Conservation (phyloP, 2,888 invertebrate species). For the Margaritifera margaritifera region DNA sequence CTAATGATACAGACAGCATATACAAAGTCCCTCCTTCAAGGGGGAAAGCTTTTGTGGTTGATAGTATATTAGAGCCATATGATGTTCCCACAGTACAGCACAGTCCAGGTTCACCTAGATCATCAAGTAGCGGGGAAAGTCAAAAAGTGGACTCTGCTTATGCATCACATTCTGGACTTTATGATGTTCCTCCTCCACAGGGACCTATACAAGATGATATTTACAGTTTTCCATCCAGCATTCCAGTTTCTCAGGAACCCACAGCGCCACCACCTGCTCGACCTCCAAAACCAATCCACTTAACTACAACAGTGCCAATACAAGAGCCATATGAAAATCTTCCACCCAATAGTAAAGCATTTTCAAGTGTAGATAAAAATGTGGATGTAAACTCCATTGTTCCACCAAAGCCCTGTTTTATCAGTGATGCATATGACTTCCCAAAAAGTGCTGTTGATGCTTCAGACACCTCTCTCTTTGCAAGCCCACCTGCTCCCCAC, state of each 20-base stretch:
- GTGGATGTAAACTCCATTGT: conserved; percentile 47
- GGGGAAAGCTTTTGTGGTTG: too few relatives aligned
- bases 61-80: conserved; percentile 35
- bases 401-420: conserved; percentile 13
- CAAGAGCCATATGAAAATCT: conserved; percentile 63
- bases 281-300: conserved; percentile 50
- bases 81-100: conserved; percentile 52
- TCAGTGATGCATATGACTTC: conserved; percentile 47
- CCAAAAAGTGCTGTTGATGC: conserved; percentile 24
- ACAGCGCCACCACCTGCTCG: conserved; percentile 42
- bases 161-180: conserved; percentile 40
- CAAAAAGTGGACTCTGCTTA: conserved; percentile 49
- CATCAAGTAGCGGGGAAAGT: conserved; percentile 48
- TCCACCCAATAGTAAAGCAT: conserved; percentile 54
- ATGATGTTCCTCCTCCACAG: conserved; percentile 42
- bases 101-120: conserved; percentile 51
- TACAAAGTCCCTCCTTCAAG: conserved; percentile 45
- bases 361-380: conserved; percentile 19
- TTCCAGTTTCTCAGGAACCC: conserved; percentile 19
- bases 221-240: conserved; percentile 55
- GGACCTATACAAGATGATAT: conserved; percentile 36
- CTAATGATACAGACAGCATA: conserved; percentile 22
- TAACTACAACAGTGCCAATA: conserved; percentile 13
- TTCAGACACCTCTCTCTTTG: conserved; percentile 26
- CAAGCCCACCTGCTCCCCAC: conserved; percentile 46